A percentile compares a stretch with the other conserved stretches of the same genome.
Evolutionary conservation across 2,113 vertebrate genomes (phyloP).

Genomic region (Proteles cristata): DNA sequence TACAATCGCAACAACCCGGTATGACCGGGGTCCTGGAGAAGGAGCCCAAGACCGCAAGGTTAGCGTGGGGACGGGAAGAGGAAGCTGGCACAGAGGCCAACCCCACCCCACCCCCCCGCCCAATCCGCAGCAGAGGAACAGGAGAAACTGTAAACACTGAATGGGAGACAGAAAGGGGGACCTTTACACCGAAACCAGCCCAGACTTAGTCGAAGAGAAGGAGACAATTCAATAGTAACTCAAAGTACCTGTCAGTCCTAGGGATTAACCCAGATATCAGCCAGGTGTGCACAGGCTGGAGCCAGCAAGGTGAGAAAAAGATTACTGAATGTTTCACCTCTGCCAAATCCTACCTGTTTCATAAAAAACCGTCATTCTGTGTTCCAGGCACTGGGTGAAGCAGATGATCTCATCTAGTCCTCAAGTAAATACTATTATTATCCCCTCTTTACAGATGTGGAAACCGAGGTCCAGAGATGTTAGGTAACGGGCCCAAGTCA

Average conservation of each 20-base stretch:
- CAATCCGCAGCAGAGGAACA: background rate
- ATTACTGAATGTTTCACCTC: background rate
- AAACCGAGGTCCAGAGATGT: background rate
- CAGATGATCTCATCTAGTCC: constrained; percentile 26
- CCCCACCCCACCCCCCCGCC: background rate
- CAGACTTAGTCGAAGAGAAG: background rate
- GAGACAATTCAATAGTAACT: background rate
- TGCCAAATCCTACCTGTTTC: background rate
- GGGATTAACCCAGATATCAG: background rate
- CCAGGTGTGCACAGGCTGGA: background rate
- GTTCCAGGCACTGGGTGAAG: background rate
- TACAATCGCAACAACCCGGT: too few species aligned
- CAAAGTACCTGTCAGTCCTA: background rate
- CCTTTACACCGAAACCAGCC: background rate
- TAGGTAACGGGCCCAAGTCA: background rate
- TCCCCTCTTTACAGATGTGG: background rate
- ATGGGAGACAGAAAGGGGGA: background rate
- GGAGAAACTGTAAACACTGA: background rate
- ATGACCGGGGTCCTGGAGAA: background rate
- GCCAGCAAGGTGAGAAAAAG: background rate
- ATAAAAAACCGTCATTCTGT: background rate
- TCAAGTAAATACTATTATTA: background rate
- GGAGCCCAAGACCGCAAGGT: background rate
- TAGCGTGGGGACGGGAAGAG: background rate
- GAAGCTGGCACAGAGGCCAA: background rate